These are phyloP conservation scores for Ophioninae sp. DNA, from an alignment of 2,888 invertebrate genomes.

Conservation along the genomic window DNA sequence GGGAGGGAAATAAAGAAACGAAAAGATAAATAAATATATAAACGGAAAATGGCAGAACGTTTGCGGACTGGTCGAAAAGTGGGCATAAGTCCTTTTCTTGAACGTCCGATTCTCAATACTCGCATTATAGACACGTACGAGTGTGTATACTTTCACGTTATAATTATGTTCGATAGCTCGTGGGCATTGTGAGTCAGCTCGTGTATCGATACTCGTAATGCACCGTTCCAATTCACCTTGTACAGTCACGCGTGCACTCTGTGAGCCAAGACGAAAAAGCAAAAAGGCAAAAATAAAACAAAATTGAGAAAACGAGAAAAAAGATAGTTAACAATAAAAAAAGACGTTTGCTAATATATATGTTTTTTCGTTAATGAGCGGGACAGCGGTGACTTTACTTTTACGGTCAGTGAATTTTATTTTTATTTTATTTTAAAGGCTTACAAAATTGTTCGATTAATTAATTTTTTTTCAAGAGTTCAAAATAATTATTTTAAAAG, in stretches of 20 bases:
- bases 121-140: conserved; percentile 3
- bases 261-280: not conserved
- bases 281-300: conserved; percentile 11
- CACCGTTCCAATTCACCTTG: conserved; percentile 47
- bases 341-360: not conserved
- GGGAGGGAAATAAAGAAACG: not conserved
- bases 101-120: conserved; percentile 18
- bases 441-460: too few species aligned
- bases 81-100: conserved; percentile 13
- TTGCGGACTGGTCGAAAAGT: conserved; percentile 5
- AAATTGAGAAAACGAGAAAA: not conserved
- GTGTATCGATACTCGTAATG: conserved; percentile 23
- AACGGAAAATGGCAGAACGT: not conserved
- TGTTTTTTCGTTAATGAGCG: not conserved
- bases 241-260: conserved; percentile 8
- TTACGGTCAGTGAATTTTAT: not conserved
- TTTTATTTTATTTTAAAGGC: not conserved
- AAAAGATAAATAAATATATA: not conserved
- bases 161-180: conserved; percentile 56
- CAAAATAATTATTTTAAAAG: too few species aligned
- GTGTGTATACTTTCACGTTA: conserved; percentile 50
- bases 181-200: conserved; percentile 54
- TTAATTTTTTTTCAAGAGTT: too few species aligned
- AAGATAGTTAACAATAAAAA: not conserved
- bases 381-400: conserved; percentile 9